A percentile compares a stretch with the other conserved stretches of the same genome.
Evolutionary conservation across 2,797 vertebrate genomes (phyloP).

Genomic region (Xenopus petersii): DNA sequence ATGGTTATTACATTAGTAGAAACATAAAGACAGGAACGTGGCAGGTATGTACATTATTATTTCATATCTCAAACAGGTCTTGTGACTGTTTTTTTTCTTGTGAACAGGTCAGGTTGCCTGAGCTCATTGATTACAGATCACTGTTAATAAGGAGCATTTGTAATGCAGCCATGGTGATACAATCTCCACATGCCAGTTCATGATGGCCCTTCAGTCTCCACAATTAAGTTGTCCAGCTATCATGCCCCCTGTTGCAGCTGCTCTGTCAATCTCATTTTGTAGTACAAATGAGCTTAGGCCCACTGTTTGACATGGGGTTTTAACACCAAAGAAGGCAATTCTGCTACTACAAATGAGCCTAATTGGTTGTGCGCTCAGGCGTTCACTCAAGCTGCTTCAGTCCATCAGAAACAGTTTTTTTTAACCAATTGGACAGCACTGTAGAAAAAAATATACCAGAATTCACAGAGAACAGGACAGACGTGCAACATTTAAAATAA

Average conservation of each 20-base stretch:
- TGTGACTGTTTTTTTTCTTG: conserved; percentile 52
- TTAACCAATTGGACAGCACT: conserved; percentile 76
- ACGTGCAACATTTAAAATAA: conserved; percentile 42
- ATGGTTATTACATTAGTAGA: not conserved
- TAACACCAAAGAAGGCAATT: conserved; percentile 85
- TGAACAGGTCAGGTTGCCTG: conserved; percentile 66
- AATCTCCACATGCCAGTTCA: conserved; percentile 73
- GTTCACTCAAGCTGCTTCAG: conserved; percentile 79
- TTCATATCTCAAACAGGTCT: conserved; percentile 34
- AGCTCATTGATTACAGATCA: conserved; percentile 80
- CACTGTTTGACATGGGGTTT: conserved; percentile 84
- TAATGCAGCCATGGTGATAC: conserved; percentile 76
- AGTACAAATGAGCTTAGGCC: conserved; percentile 84
- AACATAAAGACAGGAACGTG: conserved; percentile 3
- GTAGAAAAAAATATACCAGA: conserved; percentile 27
- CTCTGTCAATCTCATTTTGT: conserved; percentile 84
- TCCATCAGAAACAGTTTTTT: conserved; percentile 79
- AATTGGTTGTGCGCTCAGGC: conserved; percentile 82
- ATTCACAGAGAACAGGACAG: conserved; percentile 26
- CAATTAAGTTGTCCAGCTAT: conserved; percentile 84
- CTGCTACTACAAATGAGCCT: conserved; percentile 83
- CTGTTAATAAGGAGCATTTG: conserved; percentile 82
- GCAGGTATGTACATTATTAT: conserved; percentile 26
- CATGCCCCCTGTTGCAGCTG: conserved; percentile 84
- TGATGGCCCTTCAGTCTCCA: conserved; percentile 81